Percentiles rank a stretch among this genome's conserved stretches.
phyloP scores from a whole-genome alignment of 1,140 invertebrate species.

The Apis florea region DNA sequence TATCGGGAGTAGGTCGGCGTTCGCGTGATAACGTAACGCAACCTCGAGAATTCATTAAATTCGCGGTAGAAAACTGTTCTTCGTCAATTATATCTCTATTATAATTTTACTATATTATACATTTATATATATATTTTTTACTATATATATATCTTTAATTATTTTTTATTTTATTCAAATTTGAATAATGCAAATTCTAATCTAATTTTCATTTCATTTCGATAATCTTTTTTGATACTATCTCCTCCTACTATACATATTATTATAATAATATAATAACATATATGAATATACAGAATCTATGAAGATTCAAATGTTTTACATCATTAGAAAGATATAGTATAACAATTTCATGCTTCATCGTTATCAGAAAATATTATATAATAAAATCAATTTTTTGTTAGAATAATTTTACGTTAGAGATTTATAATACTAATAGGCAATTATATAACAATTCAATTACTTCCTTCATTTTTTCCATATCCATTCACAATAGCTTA shows the following conservation, averaged over 20 bases:
- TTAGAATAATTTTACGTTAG: not conserved
- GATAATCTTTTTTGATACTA: no score
- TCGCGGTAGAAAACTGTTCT: slow-evolving; percentile 65
- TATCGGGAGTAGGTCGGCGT: slow-evolving; percentile 77
- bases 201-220: no score
- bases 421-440: not conserved
- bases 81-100: not conserved
- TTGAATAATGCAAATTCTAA: no score
- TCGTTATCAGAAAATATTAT: not conserved
- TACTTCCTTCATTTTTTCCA: not conserved
- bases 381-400: not conserved
- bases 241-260: not conserved
- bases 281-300: not conserved
- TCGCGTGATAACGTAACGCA: slow-evolving; percentile 39
- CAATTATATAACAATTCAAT: not conserved
- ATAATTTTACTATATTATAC: not conserved
- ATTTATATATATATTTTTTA: no score
- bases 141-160: no score
- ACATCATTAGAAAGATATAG: slow-evolving; percentile 11
- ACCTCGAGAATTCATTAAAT: slow-evolving; percentile 73
- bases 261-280: not conserved
- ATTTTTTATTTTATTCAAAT: no score
- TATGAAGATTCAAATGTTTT: not conserved
- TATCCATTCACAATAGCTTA: slow-evolving; percentile 57
- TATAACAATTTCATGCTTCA: not conserved